A percentile compares a stretch with the other conserved stretches of the same genome.
phyloP scores from a whole-genome alignment of 2,113 vertebrate species.

The Ophthalmolycus amberensis region DNA sequence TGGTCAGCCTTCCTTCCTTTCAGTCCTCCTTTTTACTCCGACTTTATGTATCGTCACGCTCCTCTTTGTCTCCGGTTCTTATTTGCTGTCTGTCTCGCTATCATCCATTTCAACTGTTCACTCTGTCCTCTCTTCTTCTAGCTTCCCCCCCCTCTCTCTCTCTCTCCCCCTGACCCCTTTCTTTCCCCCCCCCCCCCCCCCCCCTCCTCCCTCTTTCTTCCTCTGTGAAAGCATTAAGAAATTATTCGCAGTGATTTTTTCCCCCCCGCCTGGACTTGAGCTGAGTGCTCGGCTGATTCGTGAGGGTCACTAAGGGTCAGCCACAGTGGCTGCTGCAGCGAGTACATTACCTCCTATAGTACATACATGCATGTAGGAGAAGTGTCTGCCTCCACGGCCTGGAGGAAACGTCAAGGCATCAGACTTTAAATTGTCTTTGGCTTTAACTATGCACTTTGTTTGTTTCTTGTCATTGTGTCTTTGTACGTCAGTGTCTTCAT shows the following conservation, averaged over 20 bases:
- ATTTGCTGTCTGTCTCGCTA: conserved; percentile 30
- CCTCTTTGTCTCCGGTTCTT: conserved; percentile 14
- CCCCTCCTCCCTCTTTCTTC: conserved; percentile 20
- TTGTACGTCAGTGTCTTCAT: not conserved
- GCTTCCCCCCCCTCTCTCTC: too few species aligned
- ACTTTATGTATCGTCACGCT: conserved; percentile 52
- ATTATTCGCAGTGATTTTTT: conserved; percentile 71
- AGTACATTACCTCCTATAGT: conserved; percentile 20
- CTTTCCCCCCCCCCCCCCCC: not conserved
- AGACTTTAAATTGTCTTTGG: not conserved
- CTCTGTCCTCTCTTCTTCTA: not conserved
- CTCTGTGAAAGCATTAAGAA: conserved; percentile 58
- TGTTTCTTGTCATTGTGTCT: not conserved
- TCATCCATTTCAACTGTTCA: conserved; percentile 39
- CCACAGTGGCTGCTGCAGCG: conserved; percentile 36
- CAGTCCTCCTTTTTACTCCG: conserved; percentile 23
- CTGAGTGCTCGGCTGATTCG: conserved; percentile 53
- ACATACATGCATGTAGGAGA: conserved; percentile 21
- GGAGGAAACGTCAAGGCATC: not conserved
- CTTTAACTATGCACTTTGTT: not conserved
- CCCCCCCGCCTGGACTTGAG: conserved; percentile 18
- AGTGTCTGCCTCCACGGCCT: not conserved
- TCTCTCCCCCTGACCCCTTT: conserved; percentile 7
- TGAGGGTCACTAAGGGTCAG: conserved; percentile 57
- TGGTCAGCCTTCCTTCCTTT: conserved; percentile 24